Evolutionary conservation across 1,140 invertebrate species (phyloP).

Genomic region (Pseudomyrmex cubaensis): DNA sequence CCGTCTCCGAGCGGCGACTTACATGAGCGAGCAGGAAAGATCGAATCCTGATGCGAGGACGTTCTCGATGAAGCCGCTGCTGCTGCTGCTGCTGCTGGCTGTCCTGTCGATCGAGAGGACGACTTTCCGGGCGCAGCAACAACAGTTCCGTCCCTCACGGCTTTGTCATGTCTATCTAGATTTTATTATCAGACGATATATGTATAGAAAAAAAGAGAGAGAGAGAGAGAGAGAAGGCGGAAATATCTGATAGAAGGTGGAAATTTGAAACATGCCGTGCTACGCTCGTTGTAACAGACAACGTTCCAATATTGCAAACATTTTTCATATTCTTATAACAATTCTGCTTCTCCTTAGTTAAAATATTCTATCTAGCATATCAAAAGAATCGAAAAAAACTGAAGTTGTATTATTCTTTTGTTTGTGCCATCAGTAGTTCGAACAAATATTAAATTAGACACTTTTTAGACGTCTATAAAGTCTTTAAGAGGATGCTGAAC

Average conservation of each 20-base stretch:
- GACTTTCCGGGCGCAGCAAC: slow-evolving; percentile 21
- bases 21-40: slow-evolving; percentile 48
- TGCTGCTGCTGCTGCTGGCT: slow-evolving; percentile 6
- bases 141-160: slow-evolving; percentile 35
- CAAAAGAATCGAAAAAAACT: too few species aligned
- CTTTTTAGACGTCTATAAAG: too few species aligned
- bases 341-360: too few species aligned
- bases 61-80: neutral
- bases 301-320: slow-evolving; percentile 18
- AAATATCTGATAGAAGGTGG: slow-evolving; percentile 39
- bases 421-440: too few species aligned
- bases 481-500: too few species aligned
- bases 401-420: too few species aligned
- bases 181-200: slow-evolving; percentile 48
- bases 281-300: neutral
- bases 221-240: neutral
- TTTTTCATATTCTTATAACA: too few species aligned
- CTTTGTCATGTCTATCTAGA: slow-evolving; percentile 56
- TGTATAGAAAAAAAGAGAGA: too few species aligned
- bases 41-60: neutral
- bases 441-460: too few species aligned
- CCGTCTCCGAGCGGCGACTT: slow-evolving; percentile 66
- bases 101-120: slow-evolving; percentile 57
- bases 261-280: slow-evolving; percentile 51
- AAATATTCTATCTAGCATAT: too few species aligned